Percentiles rank a stretch among this genome's conserved stretches.
Evolutionary conservation across 2,113 vertebrate species (phyloP).

Genomic region (Colistium nudipinnis): DNA sequence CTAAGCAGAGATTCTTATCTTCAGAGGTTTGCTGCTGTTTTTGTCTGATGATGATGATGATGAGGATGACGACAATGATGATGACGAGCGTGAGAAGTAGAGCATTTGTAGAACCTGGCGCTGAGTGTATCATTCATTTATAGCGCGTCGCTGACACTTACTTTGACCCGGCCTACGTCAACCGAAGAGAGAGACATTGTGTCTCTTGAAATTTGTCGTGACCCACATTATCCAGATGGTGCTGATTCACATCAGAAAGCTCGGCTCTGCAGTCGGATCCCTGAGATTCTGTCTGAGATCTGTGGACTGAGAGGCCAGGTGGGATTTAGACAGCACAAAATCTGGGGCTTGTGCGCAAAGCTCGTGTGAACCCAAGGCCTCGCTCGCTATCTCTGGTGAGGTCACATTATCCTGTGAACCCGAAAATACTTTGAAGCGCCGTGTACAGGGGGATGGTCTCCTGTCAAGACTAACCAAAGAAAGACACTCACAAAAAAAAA

Average conservation of each 20-base stretch:
- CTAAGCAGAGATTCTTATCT: background rate
- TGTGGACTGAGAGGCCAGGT: slow-evolving; percentile 43
- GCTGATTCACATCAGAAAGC: slow-evolving; percentile 65
- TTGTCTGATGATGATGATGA: background rate
- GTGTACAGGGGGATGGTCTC: background rate
- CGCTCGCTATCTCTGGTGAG: slow-evolving; percentile 50
- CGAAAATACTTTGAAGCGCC: slow-evolving; percentile 16
- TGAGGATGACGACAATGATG: background rate
- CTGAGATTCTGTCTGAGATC: slow-evolving; percentile 59
- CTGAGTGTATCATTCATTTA: slow-evolving; percentile 15
- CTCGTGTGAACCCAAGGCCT: slow-evolving; percentile 54
- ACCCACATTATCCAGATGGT: slow-evolving; percentile 68
- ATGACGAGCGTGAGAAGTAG: too few relatives aligned
- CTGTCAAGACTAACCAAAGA: background rate
- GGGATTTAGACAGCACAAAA: slow-evolving; percentile 56
- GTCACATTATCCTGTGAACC: slow-evolving; percentile 68
- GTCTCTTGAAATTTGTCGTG: slow-evolving; percentile 32
- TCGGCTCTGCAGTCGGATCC: slow-evolving; percentile 56
- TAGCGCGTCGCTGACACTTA: background rate
- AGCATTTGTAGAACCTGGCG: too few relatives aligned
- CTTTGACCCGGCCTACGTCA: slow-evolving; percentile 4
- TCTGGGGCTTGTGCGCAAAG: slow-evolving; percentile 54
- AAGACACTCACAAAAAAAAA: background rate
- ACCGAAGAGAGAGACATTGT: slow-evolving; percentile 35
- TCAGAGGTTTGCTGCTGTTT: background rate